These are phyloP conservation scores for Cygnus atratus DNA, from an alignment of 2,113 vertebrate genomes.

Conservation along the genomic window DNA sequence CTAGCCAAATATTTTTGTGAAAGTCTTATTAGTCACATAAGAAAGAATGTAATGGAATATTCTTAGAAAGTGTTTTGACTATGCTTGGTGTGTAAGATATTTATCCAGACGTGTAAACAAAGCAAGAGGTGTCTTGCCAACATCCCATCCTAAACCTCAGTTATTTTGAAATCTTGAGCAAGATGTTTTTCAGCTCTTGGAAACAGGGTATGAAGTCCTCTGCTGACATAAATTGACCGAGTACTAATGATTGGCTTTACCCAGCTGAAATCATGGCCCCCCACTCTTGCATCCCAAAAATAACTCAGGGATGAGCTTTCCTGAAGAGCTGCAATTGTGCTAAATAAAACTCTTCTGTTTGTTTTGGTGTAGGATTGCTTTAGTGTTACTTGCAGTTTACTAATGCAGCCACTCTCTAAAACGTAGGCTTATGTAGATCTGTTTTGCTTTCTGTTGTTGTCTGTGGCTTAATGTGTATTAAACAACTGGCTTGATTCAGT, in stretches of 20 bases:
- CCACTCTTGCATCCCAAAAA: neutral
- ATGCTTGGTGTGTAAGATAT: neutral
- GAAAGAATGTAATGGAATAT: conserved; percentile 4
- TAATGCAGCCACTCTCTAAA: neutral
- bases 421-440: neutral
- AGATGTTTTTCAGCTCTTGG: conserved; percentile 30
- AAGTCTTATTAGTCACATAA: neutral
- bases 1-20: conserved; percentile 21
- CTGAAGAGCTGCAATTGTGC: neutral
- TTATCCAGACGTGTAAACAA: conserved; percentile 29
- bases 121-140: neutral
- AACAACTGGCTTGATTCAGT: neutral
- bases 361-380: neutral
- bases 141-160: neutral
- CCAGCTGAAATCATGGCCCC: neutral
- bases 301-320: conserved; percentile 21
- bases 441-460: neutral
- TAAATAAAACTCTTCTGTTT: conserved; percentile 12
- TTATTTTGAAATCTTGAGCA: neutral
- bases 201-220: neutral
- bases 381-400: neutral
- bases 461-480: neutral
- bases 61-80: conserved; percentile 58
- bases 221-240: neutral
- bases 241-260: neutral